A percentile compares a stretch with the other conserved stretches of the same genome.
Evolutionary conservation across 2,113 vertebrate genomes (phyloP).

Genomic region (Lepus americanus): DNA sequence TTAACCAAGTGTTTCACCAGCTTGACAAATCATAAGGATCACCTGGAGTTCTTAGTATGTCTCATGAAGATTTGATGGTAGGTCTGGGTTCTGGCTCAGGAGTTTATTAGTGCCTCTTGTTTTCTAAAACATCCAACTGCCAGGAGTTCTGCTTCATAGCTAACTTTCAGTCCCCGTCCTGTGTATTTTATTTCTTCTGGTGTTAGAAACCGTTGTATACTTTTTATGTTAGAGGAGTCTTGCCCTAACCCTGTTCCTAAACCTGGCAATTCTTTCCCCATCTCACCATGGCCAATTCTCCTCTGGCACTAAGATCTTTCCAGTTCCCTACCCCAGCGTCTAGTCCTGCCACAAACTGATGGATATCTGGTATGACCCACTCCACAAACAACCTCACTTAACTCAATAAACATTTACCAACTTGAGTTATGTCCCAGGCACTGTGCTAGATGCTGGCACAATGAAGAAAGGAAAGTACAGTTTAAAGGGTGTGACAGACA

Average conservation of each 20-base stretch:
- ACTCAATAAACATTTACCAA: slow-evolving; percentile 70
- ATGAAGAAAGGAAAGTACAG: slow-evolving; percentile 66
- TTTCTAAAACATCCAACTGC: background rate
- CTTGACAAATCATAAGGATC: background rate
- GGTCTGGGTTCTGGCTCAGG: background rate
- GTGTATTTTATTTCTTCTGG: background rate
- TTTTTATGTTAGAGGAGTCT: background rate
- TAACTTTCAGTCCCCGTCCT: background rate
- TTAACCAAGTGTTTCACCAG: background rate
- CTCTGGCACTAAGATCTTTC: slow-evolving; percentile 32
- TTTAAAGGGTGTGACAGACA: slow-evolving; percentile 69
- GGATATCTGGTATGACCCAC: slow-evolving; percentile 50
- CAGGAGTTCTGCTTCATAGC: slow-evolving; percentile 13
- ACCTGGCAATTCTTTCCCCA: background rate
- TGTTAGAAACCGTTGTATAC: background rate
- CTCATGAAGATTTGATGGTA: slow-evolving; percentile 2
- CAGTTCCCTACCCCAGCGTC: background rate
- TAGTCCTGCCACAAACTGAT: slow-evolving; percentile 31
- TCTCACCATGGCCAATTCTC: background rate
- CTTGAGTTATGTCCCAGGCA: slow-evolving; percentile 69
- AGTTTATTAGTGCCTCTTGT: background rate
- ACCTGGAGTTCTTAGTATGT: background rate
- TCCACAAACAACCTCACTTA: slow-evolving; percentile 62
- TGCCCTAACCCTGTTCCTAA: background rate
- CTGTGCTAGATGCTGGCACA: slow-evolving; percentile 59